Conservation (phyloP, 2,797 vertebrate species). For the Enteromius radiatus region DNA sequence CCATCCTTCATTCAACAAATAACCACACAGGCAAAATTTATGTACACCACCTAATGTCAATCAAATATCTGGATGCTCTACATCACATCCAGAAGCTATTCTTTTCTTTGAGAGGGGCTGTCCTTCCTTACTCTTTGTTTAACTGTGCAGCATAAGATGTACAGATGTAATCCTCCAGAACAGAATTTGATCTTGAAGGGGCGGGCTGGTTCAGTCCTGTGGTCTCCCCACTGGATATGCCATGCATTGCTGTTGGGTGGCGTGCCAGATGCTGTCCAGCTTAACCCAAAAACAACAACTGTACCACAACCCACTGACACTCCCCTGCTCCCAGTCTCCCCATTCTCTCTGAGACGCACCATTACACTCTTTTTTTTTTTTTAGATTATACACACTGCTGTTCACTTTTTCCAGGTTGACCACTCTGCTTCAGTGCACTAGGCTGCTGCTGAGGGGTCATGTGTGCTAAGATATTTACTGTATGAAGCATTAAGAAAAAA, state of each 20-base stretch:
- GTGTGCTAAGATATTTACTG: not conserved
- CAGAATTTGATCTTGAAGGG: constrained; percentile 27
- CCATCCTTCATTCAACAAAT: not conserved
- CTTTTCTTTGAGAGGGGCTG: not conserved
- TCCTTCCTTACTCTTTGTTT: constrained; percentile 7
- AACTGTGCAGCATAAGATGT: not conserved
- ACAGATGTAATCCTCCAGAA: constrained; percentile 29
- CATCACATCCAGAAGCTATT: not conserved
- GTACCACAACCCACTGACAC: constrained; percentile 29
- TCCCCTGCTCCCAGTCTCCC: constrained; percentile 27
- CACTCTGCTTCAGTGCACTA: not conserved
- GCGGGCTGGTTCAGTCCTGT: constrained; percentile 13
- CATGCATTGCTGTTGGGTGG: constrained; percentile 1
- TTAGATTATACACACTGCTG: constrained; percentile 19
- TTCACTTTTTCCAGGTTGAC: constrained; percentile 43
- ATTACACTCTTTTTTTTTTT: constrained; percentile 29
- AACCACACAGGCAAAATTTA: not conserved
- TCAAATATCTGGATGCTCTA: not conserved
- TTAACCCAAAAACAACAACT: constrained; percentile 41
- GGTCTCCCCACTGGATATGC: constrained; percentile 22
- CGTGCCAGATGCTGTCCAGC: constrained; percentile 37
- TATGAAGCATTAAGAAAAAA: not conserved
- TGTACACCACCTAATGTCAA: constrained; percentile 4
- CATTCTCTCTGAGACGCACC: constrained; percentile 17
- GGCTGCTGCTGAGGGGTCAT: constrained; percentile 8